Evolutionary conservation across 2,888 invertebrate genomes (phyloP), one percentile per base, ranked within the genome.

Genomic region (Lepeophtheirus nordmannii): DNA sequence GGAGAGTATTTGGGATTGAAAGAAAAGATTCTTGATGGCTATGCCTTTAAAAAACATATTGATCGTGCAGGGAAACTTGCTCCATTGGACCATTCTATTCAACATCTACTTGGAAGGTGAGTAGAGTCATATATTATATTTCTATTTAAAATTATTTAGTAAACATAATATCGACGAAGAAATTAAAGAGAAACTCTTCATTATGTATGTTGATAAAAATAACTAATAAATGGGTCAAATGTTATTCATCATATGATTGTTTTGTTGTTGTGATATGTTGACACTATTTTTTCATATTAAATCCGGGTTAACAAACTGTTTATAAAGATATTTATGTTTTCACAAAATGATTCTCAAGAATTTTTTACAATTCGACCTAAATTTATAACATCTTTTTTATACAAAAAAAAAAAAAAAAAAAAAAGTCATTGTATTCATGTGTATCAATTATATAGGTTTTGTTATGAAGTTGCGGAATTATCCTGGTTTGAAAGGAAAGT

Each of bases 401-500:
- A n/a, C n/a, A n/a, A n/a, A 30, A 30, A 7, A 30, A 7, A 30
- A 2, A 30, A 7, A 30, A 30, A 7, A 30, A 30, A 30, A 30
- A 30, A 30, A 5, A 30, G 30, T 30, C 30, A 30, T 30, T 30
- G 30, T 30, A 30, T 30, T 30, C 7, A 30, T 30, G 30, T 30
- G 30, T 30, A 5, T 30, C 2, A 5, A 7, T 30, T 30, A 30
- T 30, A 41, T 60, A 23, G 41, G 39, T 70, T 70, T 40, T 69
- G 70, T 41, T 69, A 66, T 40, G 69, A 70, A 66, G 70, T 70
- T 12, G 62, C 62, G 20, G 62, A 75, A 71, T 74, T 84, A 69
- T 76, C 79, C 40, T 85, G 84, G 84, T 73, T 84, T 65, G 84
- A 86, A 73, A 78, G 82, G 68, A 82, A 81, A 75, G 73, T 83